Percentiles rank a stretch among this genome's conserved stretches.
These are phyloP conservation scores for Nothobranchius kuhntae DNA, from an alignment of 2,113 vertebrate genomes.

Conservation along the genomic window DNA sequence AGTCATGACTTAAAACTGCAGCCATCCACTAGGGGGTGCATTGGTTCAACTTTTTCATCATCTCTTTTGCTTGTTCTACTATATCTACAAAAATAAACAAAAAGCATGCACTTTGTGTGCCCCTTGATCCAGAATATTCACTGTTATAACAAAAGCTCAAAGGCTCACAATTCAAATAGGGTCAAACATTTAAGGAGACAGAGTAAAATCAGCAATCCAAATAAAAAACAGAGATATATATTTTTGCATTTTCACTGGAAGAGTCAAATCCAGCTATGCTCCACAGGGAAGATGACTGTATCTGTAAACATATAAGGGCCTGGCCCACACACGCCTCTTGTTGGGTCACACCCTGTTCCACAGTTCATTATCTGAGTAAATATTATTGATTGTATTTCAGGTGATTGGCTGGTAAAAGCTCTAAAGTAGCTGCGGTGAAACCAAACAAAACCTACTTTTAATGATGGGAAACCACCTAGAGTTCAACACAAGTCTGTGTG, in stretches of 20 bases:
- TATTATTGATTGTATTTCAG: not conserved
- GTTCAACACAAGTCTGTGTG: not conserved
- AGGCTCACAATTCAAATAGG: not conserved
- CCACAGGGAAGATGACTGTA: not conserved
- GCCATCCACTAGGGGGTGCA: too few relatives aligned
- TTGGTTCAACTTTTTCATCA: too few relatives aligned
- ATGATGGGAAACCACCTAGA: not conserved
- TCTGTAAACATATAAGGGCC: not conserved
- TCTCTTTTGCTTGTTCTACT: too few relatives aligned
- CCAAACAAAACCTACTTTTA: constrained; percentile 31
- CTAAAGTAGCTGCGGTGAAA: constrained; percentile 20
- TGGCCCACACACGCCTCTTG: too few relatives aligned
- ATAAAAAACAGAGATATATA: not conserved
- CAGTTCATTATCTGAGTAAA: not conserved
- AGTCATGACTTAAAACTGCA: too few relatives aligned
- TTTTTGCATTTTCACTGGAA: not conserved
- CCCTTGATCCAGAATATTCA: too few relatives aligned
- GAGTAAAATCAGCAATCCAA: too few relatives aligned
- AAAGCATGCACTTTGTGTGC: too few relatives aligned
- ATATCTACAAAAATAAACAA: too few relatives aligned
- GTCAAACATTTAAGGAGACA: not conserved
- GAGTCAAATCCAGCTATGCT: not conserved
- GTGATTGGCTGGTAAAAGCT: not conserved
- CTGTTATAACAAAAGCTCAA: not conserved
- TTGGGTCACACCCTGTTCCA: not conserved